Percentiles rank a stretch among this genome's conserved stretches.
phyloP scores from a whole-genome alignment of 2,113 vertebrate genomes.

The Proteles cristata region DNA sequence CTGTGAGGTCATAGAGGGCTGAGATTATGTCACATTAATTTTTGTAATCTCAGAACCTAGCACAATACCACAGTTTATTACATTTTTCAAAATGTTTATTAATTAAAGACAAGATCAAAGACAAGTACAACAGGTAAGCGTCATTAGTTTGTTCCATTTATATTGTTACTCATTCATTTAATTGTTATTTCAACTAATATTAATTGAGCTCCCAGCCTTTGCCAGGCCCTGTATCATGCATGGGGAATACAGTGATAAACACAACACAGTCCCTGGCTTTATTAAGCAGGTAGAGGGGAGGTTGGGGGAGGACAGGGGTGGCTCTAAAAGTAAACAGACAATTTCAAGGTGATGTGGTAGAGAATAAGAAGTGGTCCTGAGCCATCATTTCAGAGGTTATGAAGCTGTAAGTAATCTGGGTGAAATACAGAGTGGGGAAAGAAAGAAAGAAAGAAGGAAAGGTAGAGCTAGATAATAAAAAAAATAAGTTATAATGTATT shows the following conservation, averaged over 20 bases:
- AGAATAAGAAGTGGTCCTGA: neutral
- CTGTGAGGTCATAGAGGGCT: neutral
- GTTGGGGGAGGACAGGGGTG: too few species aligned
- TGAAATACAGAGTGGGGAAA: neutral
- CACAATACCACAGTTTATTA: neutral
- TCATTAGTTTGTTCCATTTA: neutral
- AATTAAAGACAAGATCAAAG: slow-evolving; percentile 7
- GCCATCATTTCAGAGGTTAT: neutral
- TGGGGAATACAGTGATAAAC: accelerated
- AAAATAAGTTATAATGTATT: neutral
- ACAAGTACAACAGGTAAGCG: neutral
- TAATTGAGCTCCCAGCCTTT: neutral
- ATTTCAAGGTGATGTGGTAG: neutral
- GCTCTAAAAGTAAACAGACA: neutral
- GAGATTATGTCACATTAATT: neutral
- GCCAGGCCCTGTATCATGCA: neutral
- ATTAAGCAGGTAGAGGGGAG: neutral
- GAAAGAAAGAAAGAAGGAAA: neutral
- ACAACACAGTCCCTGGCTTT: neutral
- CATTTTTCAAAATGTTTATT: neutral
- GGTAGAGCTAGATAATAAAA: neutral
- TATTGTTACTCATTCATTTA: neutral
- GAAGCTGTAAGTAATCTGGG: neutral
- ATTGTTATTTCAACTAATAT: neutral
- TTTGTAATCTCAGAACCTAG: neutral